A percentile compares a stretch with the other conserved stretches of the same genome.
phyloP scores from a whole-genome alignment of 2,113 vertebrate species.

The Odontesthes bonariensis region DNA sequence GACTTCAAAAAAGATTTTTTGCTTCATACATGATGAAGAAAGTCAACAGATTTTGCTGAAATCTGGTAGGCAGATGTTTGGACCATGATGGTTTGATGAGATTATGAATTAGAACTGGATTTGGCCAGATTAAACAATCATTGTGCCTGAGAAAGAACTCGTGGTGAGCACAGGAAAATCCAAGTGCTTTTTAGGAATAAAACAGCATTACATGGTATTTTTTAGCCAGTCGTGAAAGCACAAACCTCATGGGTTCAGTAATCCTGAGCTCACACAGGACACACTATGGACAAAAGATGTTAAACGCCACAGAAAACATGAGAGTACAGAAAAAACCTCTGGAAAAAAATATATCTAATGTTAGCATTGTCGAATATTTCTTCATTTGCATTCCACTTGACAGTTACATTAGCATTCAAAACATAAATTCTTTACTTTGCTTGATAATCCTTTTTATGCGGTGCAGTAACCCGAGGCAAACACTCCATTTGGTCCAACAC shows the following conservation, averaged over 20 bases:
- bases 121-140: background rate
- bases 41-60: too few relatives aligned
- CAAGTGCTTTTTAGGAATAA: background rate
- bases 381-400: too few relatives aligned
- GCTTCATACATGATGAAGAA: too few relatives aligned
- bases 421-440: too few relatives aligned
- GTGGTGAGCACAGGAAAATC: background rate
- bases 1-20: too few relatives aligned
- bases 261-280: background rate
- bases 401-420: too few relatives aligned
- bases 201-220: background rate
- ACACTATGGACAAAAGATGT: background rate
- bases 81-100: too few relatives aligned
- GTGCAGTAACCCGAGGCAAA: background rate
- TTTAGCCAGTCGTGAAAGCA: background rate
- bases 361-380: too few relatives aligned
- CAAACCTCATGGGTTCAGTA: background rate
- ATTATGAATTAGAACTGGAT: too few relatives aligned
- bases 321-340: too few relatives aligned
- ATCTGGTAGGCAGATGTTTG: too few relatives aligned
- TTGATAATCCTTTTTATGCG: background rate
- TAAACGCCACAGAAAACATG: background rate
- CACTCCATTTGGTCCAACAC: background rate
- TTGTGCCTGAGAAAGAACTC: background rate
- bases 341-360: too few relatives aligned